A percentile compares a stretch with the other conserved stretches of the same genome.
Conservation (phyloP, 2,888 invertebrate species). For the Scaptomyza parva region DNA sequence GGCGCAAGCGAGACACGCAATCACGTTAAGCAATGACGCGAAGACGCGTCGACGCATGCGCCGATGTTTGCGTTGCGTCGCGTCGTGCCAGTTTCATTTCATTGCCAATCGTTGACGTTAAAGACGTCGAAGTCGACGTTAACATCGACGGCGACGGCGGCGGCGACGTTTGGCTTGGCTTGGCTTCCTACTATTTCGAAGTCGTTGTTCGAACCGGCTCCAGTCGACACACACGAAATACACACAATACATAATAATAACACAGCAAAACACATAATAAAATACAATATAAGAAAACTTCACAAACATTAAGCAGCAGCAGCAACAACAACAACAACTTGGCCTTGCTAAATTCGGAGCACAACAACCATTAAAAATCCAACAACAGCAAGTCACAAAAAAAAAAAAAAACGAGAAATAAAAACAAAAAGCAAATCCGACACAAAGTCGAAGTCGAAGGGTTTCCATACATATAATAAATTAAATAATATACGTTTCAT, state of each 20-base stretch:
- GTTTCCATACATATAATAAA: constrained; percentile 57
- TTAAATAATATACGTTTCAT: constrained; percentile 41
- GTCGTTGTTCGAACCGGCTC: constrained; percentile 58
- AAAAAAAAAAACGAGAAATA: constrained; percentile 35
- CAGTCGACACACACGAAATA: constrained; percentile 15
- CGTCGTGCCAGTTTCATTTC: constrained; percentile 77
- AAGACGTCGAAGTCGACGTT: constrained; percentile 16
- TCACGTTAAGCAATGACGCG: constrained; percentile 48
- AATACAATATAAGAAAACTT: constrained; percentile 79
- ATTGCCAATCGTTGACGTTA: constrained; percentile 69
- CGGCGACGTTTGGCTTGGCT: constrained; percentile 22
- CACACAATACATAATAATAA: constrained; percentile 66
- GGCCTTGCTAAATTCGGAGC: constrained; percentile 80
- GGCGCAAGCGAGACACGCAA: constrained; percentile 57
- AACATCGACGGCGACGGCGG: constrained; percentile 5
- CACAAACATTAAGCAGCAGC: constrained; percentile 59
- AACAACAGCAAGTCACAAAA: constrained; percentile 27
- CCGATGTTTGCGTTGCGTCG: constrained; percentile 33
- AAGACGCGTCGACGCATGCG: constrained; percentile 71
- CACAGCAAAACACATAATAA: constrained; percentile 71
- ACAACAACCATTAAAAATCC: constrained; percentile 64
- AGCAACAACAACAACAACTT: constrained; percentile 59
- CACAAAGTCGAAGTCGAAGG: constrained; percentile 54
- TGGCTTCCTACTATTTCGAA: constrained; percentile 69
- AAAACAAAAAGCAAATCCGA: constrained; percentile 49